A percentile compares a stretch with the other conserved stretches of the same genome.
Conservation (phyloP, 2,888 invertebrate genomes). For the Ischnura elegans region DNA sequence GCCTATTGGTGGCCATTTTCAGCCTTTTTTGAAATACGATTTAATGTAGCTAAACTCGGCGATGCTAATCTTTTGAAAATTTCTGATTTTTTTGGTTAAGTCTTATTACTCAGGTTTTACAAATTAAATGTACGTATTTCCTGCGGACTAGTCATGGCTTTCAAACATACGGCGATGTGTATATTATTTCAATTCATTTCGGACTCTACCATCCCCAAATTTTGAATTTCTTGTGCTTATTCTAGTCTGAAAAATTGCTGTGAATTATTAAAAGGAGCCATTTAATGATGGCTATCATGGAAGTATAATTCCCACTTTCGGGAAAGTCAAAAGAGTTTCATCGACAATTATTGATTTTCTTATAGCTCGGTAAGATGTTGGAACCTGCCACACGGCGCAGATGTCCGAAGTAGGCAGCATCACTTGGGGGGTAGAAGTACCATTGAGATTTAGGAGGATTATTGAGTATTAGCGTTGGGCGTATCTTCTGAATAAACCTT, state of each 20-base stretch:
- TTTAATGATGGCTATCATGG: neutral
- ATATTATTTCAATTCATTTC: neutral
- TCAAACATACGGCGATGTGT: neutral
- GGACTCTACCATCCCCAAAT: neutral
- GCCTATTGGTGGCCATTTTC: constrained; percentile 60
- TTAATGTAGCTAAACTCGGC: neutral
- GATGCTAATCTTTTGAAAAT: neutral
- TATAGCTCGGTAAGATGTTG: constrained; percentile 40
- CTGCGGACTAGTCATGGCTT: neutral
- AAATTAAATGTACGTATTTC: neutral
- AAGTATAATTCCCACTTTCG: neutral
- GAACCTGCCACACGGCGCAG: constrained; percentile 62
- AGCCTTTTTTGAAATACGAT: constrained; percentile 41
- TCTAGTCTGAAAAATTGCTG: neutral
- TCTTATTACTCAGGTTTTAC: neutral
- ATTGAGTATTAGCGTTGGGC: neutral
- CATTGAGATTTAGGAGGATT: neutral
- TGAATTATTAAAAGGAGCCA: neutral
- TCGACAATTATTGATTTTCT: constrained; percentile 55
- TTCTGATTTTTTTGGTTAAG: neutral
- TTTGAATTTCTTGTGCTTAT: too few species aligned
- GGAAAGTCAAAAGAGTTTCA: constrained; percentile 8
- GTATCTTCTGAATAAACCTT: neutral
- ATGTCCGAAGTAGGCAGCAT: constrained; percentile 52
- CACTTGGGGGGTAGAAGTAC: neutral